Base-by-base conservation (phyloP, 2,797 vertebrate genomes). In the Phaenicophaeus curvirostris region DNA sequence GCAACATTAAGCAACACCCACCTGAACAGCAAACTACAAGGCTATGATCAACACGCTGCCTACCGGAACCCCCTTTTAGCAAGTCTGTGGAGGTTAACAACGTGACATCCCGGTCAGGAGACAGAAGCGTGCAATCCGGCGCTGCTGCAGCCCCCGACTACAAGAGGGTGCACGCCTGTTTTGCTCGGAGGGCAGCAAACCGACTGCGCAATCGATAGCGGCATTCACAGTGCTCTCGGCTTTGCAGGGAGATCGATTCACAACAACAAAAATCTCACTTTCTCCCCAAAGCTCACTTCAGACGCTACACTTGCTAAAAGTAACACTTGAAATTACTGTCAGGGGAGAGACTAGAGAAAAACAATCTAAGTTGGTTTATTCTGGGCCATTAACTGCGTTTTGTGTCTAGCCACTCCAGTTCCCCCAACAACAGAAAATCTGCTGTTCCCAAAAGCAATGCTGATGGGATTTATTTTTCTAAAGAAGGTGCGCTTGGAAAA, bases 261-360 rank as follows among this genome's bases (percentile, higher is more conserved):
- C 84, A 80, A 15, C 79, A 84, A 54, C 66, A 77, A 19, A 85
- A 39, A 48, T 28, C 55, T 77, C 71, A 51, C 72, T 77, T 69
- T 57, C 46, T 74, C 57, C 57, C 77, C 77, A 92, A 17, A 95
- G 86, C 87, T 95, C 78, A 37, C 55, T 72, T 76, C 44, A 8
- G 61, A 42, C 30, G 9, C 78, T 50, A 7, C 1, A 87, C 61
- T 2, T 92, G 81, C 87, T 87, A 92, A 82, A 95, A 93, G 89
- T 92, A 92, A 75, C 82, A 50, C 89, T 72, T 75, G 68, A 84
- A 95, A 86, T 89, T 58, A 58, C 62, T 59, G 9, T 44, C 76
- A 50, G 51, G 85, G 87, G 93, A 83, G 85, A 72, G 73, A 78
- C 51, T 41, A 46, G 31, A 80, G 87, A 65, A 89, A 93, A 92